Evolutionary conservation across 2,113 vertebrate genomes (phyloP).

Genomic region (Microcebus jonahi): DNA sequence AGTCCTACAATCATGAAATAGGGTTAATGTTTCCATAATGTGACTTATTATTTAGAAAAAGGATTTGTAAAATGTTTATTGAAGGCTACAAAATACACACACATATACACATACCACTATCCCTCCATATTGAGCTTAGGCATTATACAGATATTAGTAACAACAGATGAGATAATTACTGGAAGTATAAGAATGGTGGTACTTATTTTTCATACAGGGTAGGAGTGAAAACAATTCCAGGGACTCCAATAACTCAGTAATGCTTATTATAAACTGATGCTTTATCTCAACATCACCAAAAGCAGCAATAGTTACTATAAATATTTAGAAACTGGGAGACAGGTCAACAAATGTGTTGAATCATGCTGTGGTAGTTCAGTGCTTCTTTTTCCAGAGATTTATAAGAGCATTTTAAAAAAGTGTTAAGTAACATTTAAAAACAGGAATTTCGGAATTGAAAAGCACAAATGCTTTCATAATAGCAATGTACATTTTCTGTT

Average conservation of each 20-base stretch:
- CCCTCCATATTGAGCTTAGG: neutral
- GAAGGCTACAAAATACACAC: neutral
- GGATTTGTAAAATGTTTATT: neutral
- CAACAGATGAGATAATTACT: neutral
- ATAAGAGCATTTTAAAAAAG: neutral
- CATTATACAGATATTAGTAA: neutral
- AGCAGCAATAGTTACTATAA: neutral
- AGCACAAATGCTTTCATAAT: neutral
- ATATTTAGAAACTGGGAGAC: neutral
- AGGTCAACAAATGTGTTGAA: neutral
- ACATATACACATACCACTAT: rapidly evolving
- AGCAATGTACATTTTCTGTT: neutral
- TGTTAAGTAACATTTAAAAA: neutral
- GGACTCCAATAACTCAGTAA: neutral
- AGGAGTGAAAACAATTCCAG: neutral
- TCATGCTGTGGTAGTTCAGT: neutral
- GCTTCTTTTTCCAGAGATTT: neutral
- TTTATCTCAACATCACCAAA: neutral
- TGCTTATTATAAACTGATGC: neutral
- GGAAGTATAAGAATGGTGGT: neutral
- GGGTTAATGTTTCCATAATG: neutral
- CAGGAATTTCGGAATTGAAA: neutral
- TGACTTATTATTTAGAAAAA: neutral
- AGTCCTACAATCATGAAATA: neutral
- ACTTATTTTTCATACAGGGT: neutral